These are phyloP conservation scores for Channallabes apus DNA, from an alignment of 2,797 vertebrate genomes.

Conservation along the genomic window DNA sequence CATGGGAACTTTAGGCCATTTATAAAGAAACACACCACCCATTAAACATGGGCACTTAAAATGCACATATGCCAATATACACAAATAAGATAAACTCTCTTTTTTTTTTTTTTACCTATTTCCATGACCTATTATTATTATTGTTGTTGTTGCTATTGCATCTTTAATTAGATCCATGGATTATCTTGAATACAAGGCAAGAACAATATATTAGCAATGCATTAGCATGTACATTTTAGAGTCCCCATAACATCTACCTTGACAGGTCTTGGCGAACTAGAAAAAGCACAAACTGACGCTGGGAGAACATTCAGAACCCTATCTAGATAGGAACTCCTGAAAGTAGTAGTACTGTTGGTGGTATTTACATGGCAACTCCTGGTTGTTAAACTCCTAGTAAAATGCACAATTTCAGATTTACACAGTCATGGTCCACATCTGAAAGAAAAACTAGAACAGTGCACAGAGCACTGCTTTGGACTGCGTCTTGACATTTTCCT, in stretches of 20 bases:
- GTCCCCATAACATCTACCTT: neutral
- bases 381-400: neutral
- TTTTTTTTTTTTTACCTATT: too few species aligned
- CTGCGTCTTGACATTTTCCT: constrained; percentile 15
- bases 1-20: too few species aligned
- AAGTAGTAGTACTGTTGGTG: neutral
- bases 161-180: neutral
- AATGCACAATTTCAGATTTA: constrained; percentile 4
- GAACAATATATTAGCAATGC: neutral
- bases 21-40: too few species aligned
- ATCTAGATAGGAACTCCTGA: neutral
- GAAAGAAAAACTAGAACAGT: constrained; percentile 18
- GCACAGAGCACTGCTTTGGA: neutral
- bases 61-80: too few species aligned
- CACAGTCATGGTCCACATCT: constrained; percentile 25
- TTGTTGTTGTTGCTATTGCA: too few species aligned
- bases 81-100: too few species aligned
- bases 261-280: neutral
- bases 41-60: too few species aligned
- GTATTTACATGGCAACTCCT: neutral
- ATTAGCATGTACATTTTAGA: neutral
- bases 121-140: too few species aligned
- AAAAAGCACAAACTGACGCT: neutral
- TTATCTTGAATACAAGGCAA: neutral
- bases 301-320: neutral